Conservation (phyloP, 2,113 vertebrate genomes). For the Nannobrachium achirus region DNA sequence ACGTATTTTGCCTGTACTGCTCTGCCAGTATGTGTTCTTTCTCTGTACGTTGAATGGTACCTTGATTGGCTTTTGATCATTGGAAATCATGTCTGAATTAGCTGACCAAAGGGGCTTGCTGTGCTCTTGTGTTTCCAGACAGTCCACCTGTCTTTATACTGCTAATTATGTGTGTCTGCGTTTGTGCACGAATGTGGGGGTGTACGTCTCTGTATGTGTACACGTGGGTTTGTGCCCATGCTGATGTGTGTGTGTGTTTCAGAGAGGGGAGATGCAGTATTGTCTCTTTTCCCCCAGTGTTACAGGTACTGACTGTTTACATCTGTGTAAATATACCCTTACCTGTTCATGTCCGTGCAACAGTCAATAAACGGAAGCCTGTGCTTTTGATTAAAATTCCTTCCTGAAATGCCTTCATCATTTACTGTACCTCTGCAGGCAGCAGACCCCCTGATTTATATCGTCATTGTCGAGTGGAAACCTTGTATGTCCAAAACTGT, state of each 20-base stretch:
- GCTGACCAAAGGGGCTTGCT: slow-evolving; percentile 71
- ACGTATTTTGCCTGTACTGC: slow-evolving; percentile 49
- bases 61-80: slow-evolving; percentile 43
- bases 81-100: slow-evolving; percentile 56
- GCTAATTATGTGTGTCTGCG: slow-evolving; percentile 51
- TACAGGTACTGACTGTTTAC: slow-evolving; percentile 79
- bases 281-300: slow-evolving; percentile 54
- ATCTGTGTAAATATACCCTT: slow-evolving; percentile 75
- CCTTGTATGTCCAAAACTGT: too few species aligned
- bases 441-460: too few species aligned
- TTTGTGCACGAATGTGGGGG: slow-evolving; percentile 19
- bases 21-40: slow-evolving; percentile 42
- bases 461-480: too few species aligned
- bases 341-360: slow-evolving; percentile 75
- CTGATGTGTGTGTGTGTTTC: not conserved
- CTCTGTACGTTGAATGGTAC: slow-evolving; percentile 55
- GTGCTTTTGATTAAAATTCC: slow-evolving; percentile 73
- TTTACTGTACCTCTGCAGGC: slow-evolving; percentile 6
- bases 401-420: slow-evolving; percentile 22
- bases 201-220: slow-evolving; percentile 1
- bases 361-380: slow-evolving; percentile 77
- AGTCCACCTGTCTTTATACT: slow-evolving; percentile 66
- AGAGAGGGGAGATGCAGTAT: slow-evolving; percentile 12
- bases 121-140: slow-evolving; percentile 64
- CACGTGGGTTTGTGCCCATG: not conserved